Evolutionary conservation across 2,888 invertebrate species (phyloP), one percentile per base, ranked within the genome.

Genomic region (Phaonia tiefii): DNA sequence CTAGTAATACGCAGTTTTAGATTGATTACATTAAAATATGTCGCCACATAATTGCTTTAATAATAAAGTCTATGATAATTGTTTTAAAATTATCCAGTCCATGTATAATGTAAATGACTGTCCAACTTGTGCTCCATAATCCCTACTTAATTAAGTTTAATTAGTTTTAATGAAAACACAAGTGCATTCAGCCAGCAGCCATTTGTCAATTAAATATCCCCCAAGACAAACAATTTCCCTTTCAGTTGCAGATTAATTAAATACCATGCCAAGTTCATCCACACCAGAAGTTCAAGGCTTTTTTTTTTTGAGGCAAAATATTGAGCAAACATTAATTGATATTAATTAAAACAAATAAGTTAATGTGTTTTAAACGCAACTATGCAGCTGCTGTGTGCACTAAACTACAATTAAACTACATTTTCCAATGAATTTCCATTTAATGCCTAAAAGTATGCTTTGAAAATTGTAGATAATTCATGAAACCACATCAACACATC

Each of bases 271-370:
- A 60, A 60, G 17, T 37, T 60, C 60, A 17, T 15, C 37, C 3
- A 11, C 20, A 56, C 8, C 8, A 60, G 31, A 39, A 63, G 81
- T 81, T 81, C 81, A 81, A 78, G 81, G 81, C 42, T 42, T 42
- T 20, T n/a, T n/a, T n/a, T n/a, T n/a, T n/a, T n/a, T n/a, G n/a
- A 4, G 20, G 8, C 42, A 63, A 63, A 58, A 60, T 5, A 31
- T 31, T 31, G 31, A 5, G 8, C 13, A 56, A 2, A 13, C 10
- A 56, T 65, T 75, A 75, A 81, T 81, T 75, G 67, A 81, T 39
- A 69, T 69, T 58, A 75, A 77, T 81, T 77, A 20, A 22, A 42
- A 39, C 37, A 39, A 22, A 2, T 31, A 8, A 31, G 51, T 20
- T 51, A 51, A 51, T 20, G 11, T 15, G 15, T 49, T 15, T 49